phyloP scores from a whole-genome alignment of 2,797 vertebrate species.

The Tinamus major region DNA sequence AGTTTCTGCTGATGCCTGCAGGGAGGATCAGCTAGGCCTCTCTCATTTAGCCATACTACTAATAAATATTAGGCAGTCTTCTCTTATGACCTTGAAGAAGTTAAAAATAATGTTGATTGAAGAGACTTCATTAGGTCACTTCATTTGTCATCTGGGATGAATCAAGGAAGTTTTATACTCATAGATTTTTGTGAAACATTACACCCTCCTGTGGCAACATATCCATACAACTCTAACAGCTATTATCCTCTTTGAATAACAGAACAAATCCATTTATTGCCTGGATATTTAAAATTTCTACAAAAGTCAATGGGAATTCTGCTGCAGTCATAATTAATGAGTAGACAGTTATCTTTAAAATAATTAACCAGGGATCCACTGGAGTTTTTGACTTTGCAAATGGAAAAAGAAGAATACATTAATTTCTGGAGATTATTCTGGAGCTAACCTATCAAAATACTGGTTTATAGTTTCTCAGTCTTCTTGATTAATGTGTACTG shows the following conservation, averaged over 20 bases:
- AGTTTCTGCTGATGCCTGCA: background rate
- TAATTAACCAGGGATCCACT: background rate
- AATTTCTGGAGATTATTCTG: conserved; percentile 26
- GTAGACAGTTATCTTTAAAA: background rate
- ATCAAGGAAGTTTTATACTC: background rate
- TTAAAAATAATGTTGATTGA: background rate
- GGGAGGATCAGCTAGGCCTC: background rate
- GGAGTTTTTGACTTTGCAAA: background rate
- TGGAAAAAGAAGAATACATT: background rate
- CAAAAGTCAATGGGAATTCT: background rate
- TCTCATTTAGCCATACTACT: background rate
- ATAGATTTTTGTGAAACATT: background rate
- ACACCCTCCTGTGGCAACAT: background rate
- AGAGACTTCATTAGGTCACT: background rate
- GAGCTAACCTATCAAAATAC: background rate
- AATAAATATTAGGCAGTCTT: background rate
- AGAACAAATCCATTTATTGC: background rate
- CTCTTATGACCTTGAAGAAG: background rate
- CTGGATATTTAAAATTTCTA: background rate
- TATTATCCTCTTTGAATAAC: background rate
- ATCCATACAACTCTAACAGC: background rate
- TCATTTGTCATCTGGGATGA: background rate
- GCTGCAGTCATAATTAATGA: background rate
- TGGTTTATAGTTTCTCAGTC: background rate
- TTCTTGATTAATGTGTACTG: background rate